Evolutionary conservation across 2,113 vertebrate genomes (phyloP).

Genomic region (Ariopsis seemanni): DNA sequence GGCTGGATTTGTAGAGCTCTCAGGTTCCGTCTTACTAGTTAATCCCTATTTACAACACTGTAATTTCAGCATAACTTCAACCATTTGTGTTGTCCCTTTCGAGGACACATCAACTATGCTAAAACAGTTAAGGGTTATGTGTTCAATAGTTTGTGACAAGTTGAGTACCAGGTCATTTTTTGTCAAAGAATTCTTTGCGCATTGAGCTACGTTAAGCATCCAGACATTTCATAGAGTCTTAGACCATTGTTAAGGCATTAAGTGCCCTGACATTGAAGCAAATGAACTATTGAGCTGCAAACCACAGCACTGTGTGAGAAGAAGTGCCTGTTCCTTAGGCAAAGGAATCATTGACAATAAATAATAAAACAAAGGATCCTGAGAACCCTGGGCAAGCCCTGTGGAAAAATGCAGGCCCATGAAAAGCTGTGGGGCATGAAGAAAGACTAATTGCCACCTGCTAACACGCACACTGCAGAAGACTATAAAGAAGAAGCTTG

Average conservation of each 20-base stretch:
- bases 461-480: constrained; percentile 36
- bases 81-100: background rate
- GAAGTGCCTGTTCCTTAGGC: constrained; percentile 15
- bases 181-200: constrained; percentile 38
- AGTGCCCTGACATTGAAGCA: constrained; percentile 46
- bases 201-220: constrained; percentile 31
- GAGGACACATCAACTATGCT: constrained; percentile 8
- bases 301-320: constrained; percentile 34
- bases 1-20: constrained; percentile 51
- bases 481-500: constrained; percentile 46
- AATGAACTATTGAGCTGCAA: constrained; percentile 42
- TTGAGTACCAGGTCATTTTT: constrained; percentile 29
- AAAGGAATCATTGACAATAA: constrained; percentile 53
- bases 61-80: constrained; percentile 35
- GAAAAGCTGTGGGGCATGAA: constrained; percentile 53
- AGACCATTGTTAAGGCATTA: constrained; percentile 42
- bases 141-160: constrained; percentile 30
- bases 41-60: constrained; percentile 33
- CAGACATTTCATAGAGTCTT: constrained; percentile 30
- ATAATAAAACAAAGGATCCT: constrained; percentile 53
- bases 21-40: constrained; percentile 44
- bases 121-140: constrained; percentile 6
- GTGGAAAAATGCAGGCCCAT: constrained; percentile 48
- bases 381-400: constrained; percentile 40
- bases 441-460: constrained; percentile 56